These are phyloP conservation scores for Dromaius novaehollandiae DNA, from an alignment of 2,113 vertebrate genomes.

Conservation along the genomic window DNA sequence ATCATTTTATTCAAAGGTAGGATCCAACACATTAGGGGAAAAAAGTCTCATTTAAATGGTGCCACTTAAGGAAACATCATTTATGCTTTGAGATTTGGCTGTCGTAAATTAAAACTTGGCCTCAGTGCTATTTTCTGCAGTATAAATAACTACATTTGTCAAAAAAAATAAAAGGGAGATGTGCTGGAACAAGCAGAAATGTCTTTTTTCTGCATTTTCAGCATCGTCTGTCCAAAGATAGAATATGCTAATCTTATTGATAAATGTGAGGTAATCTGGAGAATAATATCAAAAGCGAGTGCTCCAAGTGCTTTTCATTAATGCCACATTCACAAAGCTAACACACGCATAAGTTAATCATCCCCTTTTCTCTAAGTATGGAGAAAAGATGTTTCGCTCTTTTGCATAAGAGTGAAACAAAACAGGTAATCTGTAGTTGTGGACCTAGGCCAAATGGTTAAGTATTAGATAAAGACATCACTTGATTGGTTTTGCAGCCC, in stretches of 20 bases:
- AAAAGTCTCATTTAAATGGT: neutral
- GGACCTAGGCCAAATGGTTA: neutral
- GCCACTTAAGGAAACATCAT: neutral
- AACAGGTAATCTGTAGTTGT: neutral
- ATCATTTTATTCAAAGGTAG: neutral
- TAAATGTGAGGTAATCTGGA: neutral
- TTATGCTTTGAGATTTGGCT: neutral
- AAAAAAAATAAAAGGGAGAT: neutral
- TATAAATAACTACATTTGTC: neutral
- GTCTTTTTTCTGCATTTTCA: neutral
- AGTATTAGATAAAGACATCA: neutral
- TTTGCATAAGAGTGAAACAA: neutral
- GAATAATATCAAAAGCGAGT: neutral
- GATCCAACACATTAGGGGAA: neutral
- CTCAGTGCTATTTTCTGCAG: neutral
- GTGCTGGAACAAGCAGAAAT: neutral
- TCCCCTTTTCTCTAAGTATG: neutral
- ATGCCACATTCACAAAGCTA: neutral
- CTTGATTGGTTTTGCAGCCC: neutral
- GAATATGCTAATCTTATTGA: neutral
- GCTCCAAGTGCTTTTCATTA: neutral
- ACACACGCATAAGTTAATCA: neutral
- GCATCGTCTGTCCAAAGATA: neutral
- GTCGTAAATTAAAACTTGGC: neutral
- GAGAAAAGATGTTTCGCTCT: neutral